Evolutionary conservation across 2,113 vertebrate genomes (phyloP), one percentile per base, ranked within the genome.

Genomic region (Microcebus jonahi): DNA sequence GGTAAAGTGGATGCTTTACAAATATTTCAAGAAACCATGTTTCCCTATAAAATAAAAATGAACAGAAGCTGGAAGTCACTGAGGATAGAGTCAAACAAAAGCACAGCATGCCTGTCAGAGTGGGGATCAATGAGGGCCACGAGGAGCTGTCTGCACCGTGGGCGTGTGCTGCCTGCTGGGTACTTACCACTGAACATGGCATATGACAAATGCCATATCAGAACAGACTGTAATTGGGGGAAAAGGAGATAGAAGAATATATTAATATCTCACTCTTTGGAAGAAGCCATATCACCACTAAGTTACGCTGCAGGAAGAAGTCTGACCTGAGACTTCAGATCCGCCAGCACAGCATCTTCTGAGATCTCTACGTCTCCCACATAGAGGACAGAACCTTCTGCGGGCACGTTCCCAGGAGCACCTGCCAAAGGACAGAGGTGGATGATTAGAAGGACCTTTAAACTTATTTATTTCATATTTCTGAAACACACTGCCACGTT

Each of bases 311-410:
- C 18, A 70, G 95, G 61, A 85, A 77, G 95, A 71, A 96, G 83
- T 77, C 98, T 96, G 98, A 99, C 99, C 99, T 99, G 99, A 97
- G 98, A 98, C 98, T 99, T 99, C 63, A 99, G 98, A 39, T 99
- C 99, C 18, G 98, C 98, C 97, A 99, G 88, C 1, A 98, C 98
- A 82, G 99, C 99, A 18, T 99, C 99, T 84, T 98, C 99, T 15
- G 99, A 98, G 97, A 99, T 99, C 90, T 99, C 99, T 65, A 99
- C 82, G 83, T 98, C 98, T 55, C 99, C 99, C 96, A 99, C 95
- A 59, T 96, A 98, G 85, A 82, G 98, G 20, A 99, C 98, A 61
- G 98, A 93, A 50, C 55, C 91, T 48, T 94, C 97, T 4, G 77
- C 15, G n/a, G 96, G 96, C 34, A 34, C 1, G 1, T 79, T 42